These are phyloP conservation scores for Chirona hameri DNA, from an alignment of 2,888 invertebrate species.

Conservation along the genomic window DNA sequence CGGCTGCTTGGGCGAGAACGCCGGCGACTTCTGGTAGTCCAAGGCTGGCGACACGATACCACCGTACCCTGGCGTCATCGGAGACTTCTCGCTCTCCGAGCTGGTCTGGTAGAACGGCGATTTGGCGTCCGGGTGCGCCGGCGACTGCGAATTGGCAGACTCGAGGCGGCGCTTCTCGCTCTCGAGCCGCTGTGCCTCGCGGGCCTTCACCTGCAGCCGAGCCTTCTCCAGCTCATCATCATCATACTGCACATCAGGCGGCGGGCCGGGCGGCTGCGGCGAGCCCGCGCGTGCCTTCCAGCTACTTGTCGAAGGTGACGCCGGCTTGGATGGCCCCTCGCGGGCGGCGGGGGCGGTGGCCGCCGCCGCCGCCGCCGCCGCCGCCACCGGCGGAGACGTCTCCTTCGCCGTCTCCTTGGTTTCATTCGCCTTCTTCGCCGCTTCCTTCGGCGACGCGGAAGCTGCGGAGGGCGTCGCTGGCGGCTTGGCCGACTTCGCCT, in stretches of 20 bases:
- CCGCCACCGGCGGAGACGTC: neutral
- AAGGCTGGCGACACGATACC: slow-evolving; percentile 23
- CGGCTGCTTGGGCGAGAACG: slow-evolving; percentile 5
- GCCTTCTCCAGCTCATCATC: slow-evolving; percentile 26
- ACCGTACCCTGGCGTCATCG: slow-evolving; percentile 13
- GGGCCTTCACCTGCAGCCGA: slow-evolving; percentile 29
- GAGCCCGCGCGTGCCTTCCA: slow-evolving; percentile 13
- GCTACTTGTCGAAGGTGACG: neutral
- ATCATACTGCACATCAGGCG: neutral
- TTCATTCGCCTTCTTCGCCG: neutral
- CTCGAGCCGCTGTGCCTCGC: slow-evolving; percentile 2
- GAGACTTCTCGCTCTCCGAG: slow-evolving; percentile 28
- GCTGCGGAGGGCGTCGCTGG: neutral
- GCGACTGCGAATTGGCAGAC: neutral
- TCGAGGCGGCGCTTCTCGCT: slow-evolving; percentile 7
- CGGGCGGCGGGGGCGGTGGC: neutral
- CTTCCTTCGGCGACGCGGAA: neutral
- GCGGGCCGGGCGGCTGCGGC: slow-evolving; percentile 11
- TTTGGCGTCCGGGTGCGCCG: neutral
- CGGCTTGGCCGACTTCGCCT: neutral
- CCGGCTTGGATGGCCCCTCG: neutral
- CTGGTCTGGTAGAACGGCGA: slow-evolving; percentile 4
- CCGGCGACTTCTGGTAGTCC: neutral
- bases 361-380: neutral
- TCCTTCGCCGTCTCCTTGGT: neutral